These are phyloP conservation scores for Byasa hedistus DNA, from an alignment of 2,888 invertebrate species.

Conservation along the genomic window DNA sequence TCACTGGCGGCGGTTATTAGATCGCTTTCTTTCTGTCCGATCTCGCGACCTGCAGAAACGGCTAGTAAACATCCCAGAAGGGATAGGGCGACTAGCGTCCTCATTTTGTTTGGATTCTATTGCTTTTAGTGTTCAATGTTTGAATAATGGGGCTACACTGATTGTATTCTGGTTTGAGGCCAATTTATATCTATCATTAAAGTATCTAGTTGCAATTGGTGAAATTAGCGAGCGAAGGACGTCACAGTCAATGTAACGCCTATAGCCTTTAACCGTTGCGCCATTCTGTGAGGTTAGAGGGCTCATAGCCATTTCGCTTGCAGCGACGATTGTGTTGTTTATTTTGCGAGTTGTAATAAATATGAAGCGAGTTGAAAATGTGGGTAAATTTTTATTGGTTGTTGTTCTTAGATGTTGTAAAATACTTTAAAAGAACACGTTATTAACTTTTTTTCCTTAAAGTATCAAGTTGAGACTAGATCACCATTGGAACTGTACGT, in stretches of 20 bases:
- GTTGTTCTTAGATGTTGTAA: no score
- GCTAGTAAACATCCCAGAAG: conserved; percentile 62
- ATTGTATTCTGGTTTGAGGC: conserved; percentile 52
- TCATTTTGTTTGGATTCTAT: conserved; percentile 50
- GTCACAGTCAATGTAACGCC: conserved; percentile 63
- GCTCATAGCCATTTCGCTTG: conserved; percentile 8
- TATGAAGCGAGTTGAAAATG: no score
- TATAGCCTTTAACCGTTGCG: conserved; percentile 59
- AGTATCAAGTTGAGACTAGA: no score
- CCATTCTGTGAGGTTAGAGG: conserved; percentile 48
- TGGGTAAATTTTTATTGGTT: no score
- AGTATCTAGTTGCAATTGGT: conserved; percentile 66
- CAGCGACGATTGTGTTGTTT: neutral
- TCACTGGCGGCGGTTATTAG: conserved; percentile 75
- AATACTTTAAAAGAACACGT: no score
- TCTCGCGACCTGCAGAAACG: conserved; percentile 61
- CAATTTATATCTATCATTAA: conserved; percentile 70
- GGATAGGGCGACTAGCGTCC: conserved; percentile 71
- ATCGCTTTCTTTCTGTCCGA: conserved; percentile 61
- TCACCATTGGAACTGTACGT: no score
- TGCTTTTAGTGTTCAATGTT: conserved; percentile 51
- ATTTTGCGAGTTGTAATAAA: no score
- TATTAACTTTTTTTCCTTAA: no score
- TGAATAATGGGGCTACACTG: conserved; percentile 66
- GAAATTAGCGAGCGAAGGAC: conserved; percentile 76